These are phyloP conservation scores for Elysia chlorotica DNA, from an alignment of 1,140 invertebrate species.

Conservation along the genomic window DNA sequence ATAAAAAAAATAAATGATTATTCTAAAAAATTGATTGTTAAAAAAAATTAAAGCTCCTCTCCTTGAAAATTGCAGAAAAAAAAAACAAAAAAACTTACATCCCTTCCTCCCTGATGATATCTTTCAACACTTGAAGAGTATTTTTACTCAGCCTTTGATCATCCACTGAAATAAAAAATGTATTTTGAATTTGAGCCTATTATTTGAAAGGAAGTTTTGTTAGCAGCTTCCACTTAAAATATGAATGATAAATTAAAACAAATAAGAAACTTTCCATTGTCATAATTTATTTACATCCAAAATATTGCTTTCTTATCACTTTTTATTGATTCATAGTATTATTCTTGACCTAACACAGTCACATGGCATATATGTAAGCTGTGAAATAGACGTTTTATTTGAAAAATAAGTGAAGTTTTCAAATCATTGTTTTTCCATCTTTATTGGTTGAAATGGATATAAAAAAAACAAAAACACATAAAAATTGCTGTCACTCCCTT, in stretches of 20 bases:
- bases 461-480: neutral
- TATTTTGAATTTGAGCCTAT: constrained; percentile 8
- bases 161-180: constrained; percentile 69
- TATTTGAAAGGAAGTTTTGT: neutral
- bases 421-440: neutral
- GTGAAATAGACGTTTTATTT: neutral
- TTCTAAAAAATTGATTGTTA: neutral
- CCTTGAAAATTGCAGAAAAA: neutral
- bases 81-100: constrained; percentile 66
- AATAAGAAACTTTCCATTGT: neutral
- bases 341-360: neutral
- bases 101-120: constrained; percentile 74
- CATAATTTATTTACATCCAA: neutral
- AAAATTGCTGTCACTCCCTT: too few species aligned
- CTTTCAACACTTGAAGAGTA: constrained; percentile 67
- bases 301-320: neutral
- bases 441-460: neutral
- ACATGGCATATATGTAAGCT: neutral
- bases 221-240: neutral
- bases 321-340: neutral
- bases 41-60: neutral
- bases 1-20: neutral
- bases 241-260: neutral
- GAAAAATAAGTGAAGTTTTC: neutral
- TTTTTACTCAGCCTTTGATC: constrained; percentile 67